phyloP scores from a whole-genome alignment of 2,797 vertebrate species.

The Intellagama lesueurii region DNA sequence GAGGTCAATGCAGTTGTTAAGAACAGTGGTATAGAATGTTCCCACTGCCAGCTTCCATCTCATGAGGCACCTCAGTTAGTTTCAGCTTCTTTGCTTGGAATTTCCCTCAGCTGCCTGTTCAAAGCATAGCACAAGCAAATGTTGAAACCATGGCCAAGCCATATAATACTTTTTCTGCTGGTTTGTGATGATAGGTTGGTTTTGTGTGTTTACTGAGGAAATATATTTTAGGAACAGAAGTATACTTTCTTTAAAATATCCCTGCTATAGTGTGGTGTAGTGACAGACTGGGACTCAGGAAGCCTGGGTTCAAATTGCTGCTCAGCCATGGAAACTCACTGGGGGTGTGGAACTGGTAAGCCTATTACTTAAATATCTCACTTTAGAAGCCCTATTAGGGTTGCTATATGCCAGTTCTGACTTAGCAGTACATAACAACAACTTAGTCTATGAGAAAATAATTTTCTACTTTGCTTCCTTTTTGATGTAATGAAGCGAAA shows the following conservation, averaged over 20 bases:
- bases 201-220: not conserved
- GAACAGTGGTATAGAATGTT: not conserved
- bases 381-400: no score
- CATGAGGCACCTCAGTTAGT: not conserved
- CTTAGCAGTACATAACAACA: no score
- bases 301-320: no score
- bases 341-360: no score
- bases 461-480: not conserved
- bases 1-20: not conserved
- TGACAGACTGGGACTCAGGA: no score
- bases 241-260: not conserved
- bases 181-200: not conserved
- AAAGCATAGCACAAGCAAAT: conserved; percentile 4
- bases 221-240: not conserved
- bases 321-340: no score
- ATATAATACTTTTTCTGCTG: not conserved
- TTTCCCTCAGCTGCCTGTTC: conserved; percentile 9
- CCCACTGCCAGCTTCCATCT: no score
- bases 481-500: not conserved
- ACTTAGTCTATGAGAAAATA: conserved; percentile 1
- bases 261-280: no score
- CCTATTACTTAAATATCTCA: no score
- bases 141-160: not conserved
- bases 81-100: not conserved
- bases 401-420: no score